These are phyloP conservation scores for Pandemis cinnamomeana DNA, from an alignment of 2,888 invertebrate species.

Conservation along the genomic window DNA sequence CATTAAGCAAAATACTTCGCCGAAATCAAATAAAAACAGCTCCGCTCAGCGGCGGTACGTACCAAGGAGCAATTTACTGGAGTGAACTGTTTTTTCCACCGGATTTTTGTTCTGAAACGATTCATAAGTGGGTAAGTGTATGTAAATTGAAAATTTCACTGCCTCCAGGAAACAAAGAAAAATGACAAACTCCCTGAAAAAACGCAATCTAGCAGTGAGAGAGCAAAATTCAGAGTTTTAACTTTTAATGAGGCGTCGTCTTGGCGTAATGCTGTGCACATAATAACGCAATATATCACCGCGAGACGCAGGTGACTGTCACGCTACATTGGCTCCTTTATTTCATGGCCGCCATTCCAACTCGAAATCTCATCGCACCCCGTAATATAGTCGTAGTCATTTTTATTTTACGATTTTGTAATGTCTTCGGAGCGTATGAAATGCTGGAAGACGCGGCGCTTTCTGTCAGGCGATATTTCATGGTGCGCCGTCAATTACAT, in stretches of 20 bases:
- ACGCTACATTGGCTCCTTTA: slow-evolving; percentile 59
- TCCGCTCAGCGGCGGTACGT: slow-evolving; percentile 10
- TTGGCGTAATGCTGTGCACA: slow-evolving; percentile 55
- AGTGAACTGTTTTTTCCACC: slow-evolving; percentile 59
- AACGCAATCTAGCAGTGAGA: slow-evolving; percentile 56
- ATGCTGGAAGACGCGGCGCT: slow-evolving; percentile 41
- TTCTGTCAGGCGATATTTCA: slow-evolving; percentile 49
- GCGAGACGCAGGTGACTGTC: slow-evolving; percentile 60
- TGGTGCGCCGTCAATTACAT: slow-evolving; percentile 44
- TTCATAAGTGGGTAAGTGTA: slow-evolving; percentile 58
- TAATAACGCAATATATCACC: slow-evolving; percentile 61
- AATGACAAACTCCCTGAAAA: slow-evolving; percentile 57
- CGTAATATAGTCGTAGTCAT: slow-evolving; percentile 58
- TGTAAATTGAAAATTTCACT: slow-evolving; percentile 69
- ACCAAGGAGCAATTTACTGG: slow-evolving; percentile 48
- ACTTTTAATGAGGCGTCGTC: slow-evolving; percentile 63
- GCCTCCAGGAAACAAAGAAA: slow-evolving; percentile 56
- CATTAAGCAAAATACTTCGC: slow-evolving; percentile 32
- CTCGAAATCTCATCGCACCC: slow-evolving; percentile 61
- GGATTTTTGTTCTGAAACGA: slow-evolving; percentile 64
- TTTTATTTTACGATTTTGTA: slow-evolving; percentile 70
- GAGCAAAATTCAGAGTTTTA: slow-evolving; percentile 53
- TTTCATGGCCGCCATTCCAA: slow-evolving; percentile 63
- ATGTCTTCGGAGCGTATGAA: slow-evolving; percentile 56
- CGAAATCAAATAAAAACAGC: slow-evolving; percentile 36